These are phyloP conservation scores for Cantharis lateralis DNA, from an alignment of 2,888 invertebrate genomes.

Conservation along the genomic window DNA sequence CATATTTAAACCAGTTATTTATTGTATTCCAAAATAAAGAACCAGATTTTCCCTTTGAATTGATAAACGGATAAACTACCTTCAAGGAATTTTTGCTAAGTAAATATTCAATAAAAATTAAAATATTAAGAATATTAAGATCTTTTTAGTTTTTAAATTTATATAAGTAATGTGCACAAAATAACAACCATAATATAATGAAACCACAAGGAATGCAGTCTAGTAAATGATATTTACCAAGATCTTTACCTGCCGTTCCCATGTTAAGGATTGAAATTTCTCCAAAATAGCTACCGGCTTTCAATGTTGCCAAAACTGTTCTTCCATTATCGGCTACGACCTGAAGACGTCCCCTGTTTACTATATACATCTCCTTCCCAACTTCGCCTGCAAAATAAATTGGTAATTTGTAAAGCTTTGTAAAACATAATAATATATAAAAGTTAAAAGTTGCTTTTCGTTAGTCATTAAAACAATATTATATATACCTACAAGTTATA, in stretches of 20 bases:
- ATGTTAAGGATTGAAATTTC: constrained; percentile 99
- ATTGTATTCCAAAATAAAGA: not conserved
- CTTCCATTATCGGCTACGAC: constrained; percentile 95
- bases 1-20: not conserved
- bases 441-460: not conserved
- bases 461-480: not conserved
- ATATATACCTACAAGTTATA: not conserved
- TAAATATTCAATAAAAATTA: not conserved
- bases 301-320: constrained; percentile 94
- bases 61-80: not conserved
- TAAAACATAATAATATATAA: not conserved
- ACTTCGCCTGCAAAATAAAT: constrained; percentile 81
- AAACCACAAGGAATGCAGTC: constrained; percentile 30
- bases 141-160: not conserved
- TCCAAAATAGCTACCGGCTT: constrained; percentile 99
- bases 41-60: not conserved
- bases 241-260: constrained; percentile 98
- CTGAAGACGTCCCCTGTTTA: constrained; percentile 92
- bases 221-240: constrained; percentile 85
- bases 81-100: not conserved
- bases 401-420: not conserved
- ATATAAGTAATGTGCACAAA: not conserved
- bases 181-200: constrained; percentile 11
- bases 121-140: too few relatives aligned
- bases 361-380: constrained; percentile 99